A percentile compares a stretch with the other conserved stretches of the same genome.
Conservation (phyloP, 2,888 invertebrate species). For the Eupsilia transversa region DNA sequence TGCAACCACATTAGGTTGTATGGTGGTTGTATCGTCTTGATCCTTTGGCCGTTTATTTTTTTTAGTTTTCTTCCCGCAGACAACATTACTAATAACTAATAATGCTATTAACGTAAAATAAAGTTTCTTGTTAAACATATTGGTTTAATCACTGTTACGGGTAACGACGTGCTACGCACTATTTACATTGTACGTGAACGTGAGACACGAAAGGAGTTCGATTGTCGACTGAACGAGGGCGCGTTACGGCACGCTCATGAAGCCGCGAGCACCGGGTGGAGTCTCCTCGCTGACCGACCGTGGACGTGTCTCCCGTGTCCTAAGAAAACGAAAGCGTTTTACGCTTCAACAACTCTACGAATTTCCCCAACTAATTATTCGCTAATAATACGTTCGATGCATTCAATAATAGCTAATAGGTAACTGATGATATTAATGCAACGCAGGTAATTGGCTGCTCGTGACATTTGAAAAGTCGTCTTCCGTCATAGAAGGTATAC, state of each 20-base stretch:
- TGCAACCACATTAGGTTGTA: conserved; percentile 85
- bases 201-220: conserved; percentile 80
- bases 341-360: conserved; percentile 83
- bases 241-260: conserved; percentile 69
- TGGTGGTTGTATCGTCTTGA: conserved; percentile 79
- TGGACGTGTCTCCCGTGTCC: conserved; percentile 75
- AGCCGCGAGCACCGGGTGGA: conserved; percentile 67
- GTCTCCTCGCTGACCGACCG: conserved; percentile 71
- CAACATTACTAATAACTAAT: conserved; percentile 70
- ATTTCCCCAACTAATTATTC: conserved; percentile 87
- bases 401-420: conserved; percentile 73
- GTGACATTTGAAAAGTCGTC: conserved; percentile 75
- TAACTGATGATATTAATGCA: conserved; percentile 74
- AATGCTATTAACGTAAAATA: conserved; percentile 77
- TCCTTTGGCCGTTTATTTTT: conserved; percentile 79
- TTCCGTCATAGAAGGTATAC: conserved; percentile 76
- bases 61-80: conserved; percentile 79
- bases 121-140: conserved; percentile 80
- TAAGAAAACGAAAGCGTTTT: conserved; percentile 89
- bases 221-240: conserved; percentile 80
- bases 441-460: conserved; percentile 74
- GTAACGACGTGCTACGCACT: conserved; percentile 72
- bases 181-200: conserved; percentile 84
- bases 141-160: conserved; percentile 74
- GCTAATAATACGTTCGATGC: conserved; percentile 78